Evolutionary conservation across 2,113 vertebrate species (phyloP).

Genomic region (Isurus oxyrinchus): DNA sequence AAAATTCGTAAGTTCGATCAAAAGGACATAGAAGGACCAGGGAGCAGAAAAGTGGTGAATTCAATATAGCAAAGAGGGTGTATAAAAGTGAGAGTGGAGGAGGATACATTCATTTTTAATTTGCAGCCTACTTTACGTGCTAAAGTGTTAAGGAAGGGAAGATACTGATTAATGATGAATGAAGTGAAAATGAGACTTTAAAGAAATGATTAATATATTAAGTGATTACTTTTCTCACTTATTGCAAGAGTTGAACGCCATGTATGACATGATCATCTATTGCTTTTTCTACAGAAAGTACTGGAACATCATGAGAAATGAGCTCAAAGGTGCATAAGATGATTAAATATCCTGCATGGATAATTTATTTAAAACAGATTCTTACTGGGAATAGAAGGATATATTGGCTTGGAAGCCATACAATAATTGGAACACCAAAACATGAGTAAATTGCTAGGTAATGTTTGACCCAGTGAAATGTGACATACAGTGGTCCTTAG

Average conservation of each 20-base stretch:
- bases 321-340: neutral
- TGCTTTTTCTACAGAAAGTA: neutral
- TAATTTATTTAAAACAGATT: neutral
- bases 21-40: neutral
- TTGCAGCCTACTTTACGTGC: neutral
- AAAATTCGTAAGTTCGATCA: neutral
- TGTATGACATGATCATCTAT: neutral
- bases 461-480: neutral
- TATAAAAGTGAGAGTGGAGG: neutral
- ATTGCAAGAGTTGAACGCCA: neutral
- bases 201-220: constrained; percentile 12
- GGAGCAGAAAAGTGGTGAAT: neutral
- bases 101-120: constrained; percentile 2
- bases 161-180: neutral
- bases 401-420: neutral
- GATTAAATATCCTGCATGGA: neutral
- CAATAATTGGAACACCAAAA: neutral
- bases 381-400: neutral
- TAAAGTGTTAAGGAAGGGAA: neutral
- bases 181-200: neutral
- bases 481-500: neutral
- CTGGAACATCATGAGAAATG: neutral
- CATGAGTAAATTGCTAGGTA: neutral
- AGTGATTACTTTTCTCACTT: neutral
- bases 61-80: neutral